Evolutionary conservation across 2,113 vertebrate species (phyloP), one percentile per base, ranked within the genome.

Genomic region (Pteronura brasiliensis): DNA sequence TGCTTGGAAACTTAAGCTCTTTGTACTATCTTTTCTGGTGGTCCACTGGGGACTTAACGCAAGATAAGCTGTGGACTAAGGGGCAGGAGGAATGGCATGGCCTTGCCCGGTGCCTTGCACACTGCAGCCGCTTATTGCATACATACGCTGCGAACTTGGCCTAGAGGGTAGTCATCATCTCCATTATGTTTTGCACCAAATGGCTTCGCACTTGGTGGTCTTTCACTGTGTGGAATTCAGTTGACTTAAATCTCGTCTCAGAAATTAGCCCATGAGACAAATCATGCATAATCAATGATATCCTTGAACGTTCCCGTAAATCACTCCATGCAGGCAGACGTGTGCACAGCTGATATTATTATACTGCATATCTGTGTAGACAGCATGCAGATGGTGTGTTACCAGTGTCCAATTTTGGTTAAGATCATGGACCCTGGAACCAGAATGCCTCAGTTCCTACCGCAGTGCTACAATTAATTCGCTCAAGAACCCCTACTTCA

Each of bases 31-130:
- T 88, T 44, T 76, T 34, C 79, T 59, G 55, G 57, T 85, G 29
- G 17, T 11, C 1, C 0, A 0, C 27, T 36, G 7, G 20, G 55
- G 39, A 47, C 36, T 44, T 82, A 36, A 57, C 8, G 17, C 27
- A 15, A 2, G 11, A 14, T 29, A 6, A 55, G 29, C 59, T 76
- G 0, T 39, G 10, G 69, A 3, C 20, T n/a, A 20, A 83, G 20
- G 31, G n/a, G 8, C 29, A 71, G 72, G 55, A 47, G 20, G n/a
- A 3, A 20, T 49, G 77, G 4, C 42, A 5, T 7, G 2, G 8
- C 42, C 49, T 25, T 4, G 18, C 29, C 49, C 59, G 44, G 10
- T 5, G 47, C 57, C 61, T 61, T 29, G 36, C 29, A 36, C 52
- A 11, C 34, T 3, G 0, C 65, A 71, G 63, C 44, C 3, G 84